These are phyloP conservation scores for Synaphobranchus kaupii DNA, from an alignment of 2,797 vertebrate genomes.

Conservation along the genomic window DNA sequence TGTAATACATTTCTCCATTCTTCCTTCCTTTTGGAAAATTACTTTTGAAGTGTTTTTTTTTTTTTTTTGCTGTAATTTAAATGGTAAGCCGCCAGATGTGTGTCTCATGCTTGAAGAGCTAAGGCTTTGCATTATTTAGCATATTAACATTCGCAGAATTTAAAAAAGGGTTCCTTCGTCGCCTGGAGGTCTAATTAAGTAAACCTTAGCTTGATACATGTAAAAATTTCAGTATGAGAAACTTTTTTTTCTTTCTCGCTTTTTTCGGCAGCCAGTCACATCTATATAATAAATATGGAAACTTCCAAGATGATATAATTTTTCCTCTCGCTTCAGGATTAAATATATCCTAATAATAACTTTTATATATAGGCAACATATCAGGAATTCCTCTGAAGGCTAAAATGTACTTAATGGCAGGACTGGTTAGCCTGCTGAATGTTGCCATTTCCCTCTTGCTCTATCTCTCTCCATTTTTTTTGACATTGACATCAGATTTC, in stretches of 20 bases:
- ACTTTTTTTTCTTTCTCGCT: conserved; percentile 76
- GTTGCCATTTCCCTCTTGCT: conserved; percentile 46
- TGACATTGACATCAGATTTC: conserved; percentile 64
- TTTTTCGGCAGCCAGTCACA: conserved; percentile 79
- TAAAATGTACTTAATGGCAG: conserved; percentile 71
- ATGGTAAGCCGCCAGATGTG: conserved; percentile 99
- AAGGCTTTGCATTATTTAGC: conserved; percentile 99
- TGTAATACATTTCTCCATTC: conserved; percentile 86
- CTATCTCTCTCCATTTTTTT: conserved; percentile 44
- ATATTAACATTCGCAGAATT: conserved; percentile 99
- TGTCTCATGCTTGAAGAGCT: conserved; percentile 99
- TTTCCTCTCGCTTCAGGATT: conserved; percentile 90
- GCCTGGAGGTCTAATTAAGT: conserved; percentile 99
- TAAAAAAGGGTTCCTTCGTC: conserved; percentile 98
- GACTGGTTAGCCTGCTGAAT: conserved; percentile 48
- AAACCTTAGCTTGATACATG: conserved; percentile 99
- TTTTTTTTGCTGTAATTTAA: conserved; percentile 92
- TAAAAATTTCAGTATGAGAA: conserved; percentile 96
- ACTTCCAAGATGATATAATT: conserved; percentile 88
- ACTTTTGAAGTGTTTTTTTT: conserved; percentile 85
- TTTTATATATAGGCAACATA: conserved; percentile 89
- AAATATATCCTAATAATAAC: conserved; percentile 97
- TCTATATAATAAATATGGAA: conserved; percentile 97
- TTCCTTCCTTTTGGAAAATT: conserved; percentile 86
- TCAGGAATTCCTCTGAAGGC: conserved; percentile 82